Conservation (phyloP, 1,140 invertebrate genomes). For the Gyrodactylus bullatarudis region DNA sequence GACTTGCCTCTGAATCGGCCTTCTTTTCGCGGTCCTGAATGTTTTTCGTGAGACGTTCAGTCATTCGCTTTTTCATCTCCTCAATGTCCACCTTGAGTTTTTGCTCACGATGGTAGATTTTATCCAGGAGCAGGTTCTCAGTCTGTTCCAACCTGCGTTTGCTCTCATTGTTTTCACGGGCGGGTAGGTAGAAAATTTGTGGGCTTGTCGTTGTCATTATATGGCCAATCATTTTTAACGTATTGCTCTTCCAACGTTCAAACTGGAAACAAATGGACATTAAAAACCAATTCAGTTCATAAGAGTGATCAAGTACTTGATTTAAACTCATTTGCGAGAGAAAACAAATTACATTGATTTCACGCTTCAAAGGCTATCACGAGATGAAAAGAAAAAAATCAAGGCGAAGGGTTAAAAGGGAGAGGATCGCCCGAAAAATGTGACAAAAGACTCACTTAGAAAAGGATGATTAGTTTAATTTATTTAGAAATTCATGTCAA, state of each 20-base stretch:
- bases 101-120: neutral
- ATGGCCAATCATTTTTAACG: neutral
- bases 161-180: neutral
- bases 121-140: neutral
- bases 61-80: neutral
- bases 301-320: no score
- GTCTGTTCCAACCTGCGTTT: neutral
- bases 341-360: no score
- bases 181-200: neutral
- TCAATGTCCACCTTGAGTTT: neutral
- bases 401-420: no score
- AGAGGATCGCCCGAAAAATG: no score
- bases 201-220: neutral
- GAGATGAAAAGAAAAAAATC: no score
- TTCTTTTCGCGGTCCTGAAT: neutral
- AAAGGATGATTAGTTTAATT: neutral
- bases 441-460: neutral
- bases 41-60: neutral
- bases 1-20: neutral
- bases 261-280: neutral
- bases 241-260: neutral
- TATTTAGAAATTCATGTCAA: neutral
- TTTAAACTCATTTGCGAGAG: no score
- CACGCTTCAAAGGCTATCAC: no score
- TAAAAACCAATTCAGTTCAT: no score